Evolutionary conservation across 2,113 vertebrate genomes (phyloP).

Genomic region (Pachyramphus minor): DNA sequence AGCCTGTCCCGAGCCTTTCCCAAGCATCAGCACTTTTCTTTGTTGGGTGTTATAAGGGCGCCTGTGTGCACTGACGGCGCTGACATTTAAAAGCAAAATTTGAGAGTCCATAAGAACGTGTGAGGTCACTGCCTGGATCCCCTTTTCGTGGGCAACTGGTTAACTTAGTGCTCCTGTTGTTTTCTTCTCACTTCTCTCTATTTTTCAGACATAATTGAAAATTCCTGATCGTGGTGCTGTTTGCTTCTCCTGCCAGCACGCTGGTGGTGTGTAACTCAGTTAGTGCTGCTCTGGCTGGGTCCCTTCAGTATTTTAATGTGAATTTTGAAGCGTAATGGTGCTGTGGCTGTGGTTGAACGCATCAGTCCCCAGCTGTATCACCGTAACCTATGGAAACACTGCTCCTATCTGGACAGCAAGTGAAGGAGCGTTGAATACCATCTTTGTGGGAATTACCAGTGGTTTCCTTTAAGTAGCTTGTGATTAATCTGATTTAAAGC

Average conservation of each 20-base stretch:
- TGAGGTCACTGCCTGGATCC: not conserved
- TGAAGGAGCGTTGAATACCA: fast-evolving
- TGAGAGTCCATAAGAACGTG: not conserved
- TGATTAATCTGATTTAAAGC: constrained; percentile 23
- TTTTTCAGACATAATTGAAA: not conserved
- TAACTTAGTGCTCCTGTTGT: not conserved
- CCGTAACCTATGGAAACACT: no score
- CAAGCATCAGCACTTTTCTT: constrained; percentile 22
- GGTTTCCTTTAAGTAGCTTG: constrained; percentile 40
- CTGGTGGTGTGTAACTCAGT: not conserved
- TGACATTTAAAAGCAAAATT: constrained; percentile 49
- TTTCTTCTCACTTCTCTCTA: constrained; percentile 3
- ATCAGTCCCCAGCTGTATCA: not conserved
- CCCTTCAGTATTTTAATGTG: not conserved
- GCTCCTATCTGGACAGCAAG: not conserved
- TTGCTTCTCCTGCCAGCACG: not conserved
- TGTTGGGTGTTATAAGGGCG: not conserved
- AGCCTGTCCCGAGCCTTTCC: constrained; percentile 12
- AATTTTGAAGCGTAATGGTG: not conserved
- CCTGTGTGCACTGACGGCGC: not conserved
- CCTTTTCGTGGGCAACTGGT: not conserved
- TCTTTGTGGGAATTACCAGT: not conserved
- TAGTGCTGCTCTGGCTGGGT: not conserved
- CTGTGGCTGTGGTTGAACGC: not conserved
- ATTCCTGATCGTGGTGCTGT: not conserved